These are phyloP conservation scores for Antennarius maculatus DNA, from an alignment of 2,797 vertebrate genomes.

Conservation along the genomic window DNA sequence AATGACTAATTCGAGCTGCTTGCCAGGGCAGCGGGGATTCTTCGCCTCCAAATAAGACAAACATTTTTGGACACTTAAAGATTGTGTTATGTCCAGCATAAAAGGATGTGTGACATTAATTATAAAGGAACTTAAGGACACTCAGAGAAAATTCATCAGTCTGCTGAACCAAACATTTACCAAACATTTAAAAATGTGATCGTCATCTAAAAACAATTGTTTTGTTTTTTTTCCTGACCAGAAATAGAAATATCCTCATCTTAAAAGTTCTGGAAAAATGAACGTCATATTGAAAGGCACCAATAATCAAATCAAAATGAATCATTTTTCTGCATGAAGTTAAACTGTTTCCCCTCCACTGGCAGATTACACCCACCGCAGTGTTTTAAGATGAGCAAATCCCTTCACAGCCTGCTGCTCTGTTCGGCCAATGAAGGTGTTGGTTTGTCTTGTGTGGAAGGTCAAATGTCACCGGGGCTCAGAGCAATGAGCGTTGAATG, in stretches of 20 bases:
- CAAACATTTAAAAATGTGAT: too few relatives aligned
- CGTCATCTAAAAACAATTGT: too few relatives aligned
- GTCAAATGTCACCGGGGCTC: constrained; percentile 70
- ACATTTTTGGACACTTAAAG: constrained; percentile 32
- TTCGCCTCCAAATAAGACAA: constrained; percentile 30
- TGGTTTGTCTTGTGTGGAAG: constrained; percentile 41
- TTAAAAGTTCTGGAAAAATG: too few relatives aligned
- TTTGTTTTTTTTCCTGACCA: too few relatives aligned
- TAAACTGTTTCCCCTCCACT: background rate
- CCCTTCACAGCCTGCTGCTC: constrained; percentile 21
- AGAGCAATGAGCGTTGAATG: constrained; percentile 75
- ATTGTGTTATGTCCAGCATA: constrained; percentile 6
- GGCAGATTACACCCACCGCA: background rate
- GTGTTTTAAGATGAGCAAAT: constrained; percentile 9
- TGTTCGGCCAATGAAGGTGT: constrained; percentile 37
- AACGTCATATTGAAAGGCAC: background rate
- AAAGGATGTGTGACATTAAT: background rate
- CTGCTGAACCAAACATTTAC: too few relatives aligned
- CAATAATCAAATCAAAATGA: background rate
- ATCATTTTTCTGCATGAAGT: background rate
- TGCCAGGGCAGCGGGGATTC: constrained; percentile 49
- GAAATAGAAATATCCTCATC: too few relatives aligned
- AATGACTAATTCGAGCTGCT: constrained; percentile 59
- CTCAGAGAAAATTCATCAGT: too few relatives aligned
- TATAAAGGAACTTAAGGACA: too few relatives aligned